Conservation (phyloP, 2,797 vertebrate species). For the Nyctibius grandis region DNA sequence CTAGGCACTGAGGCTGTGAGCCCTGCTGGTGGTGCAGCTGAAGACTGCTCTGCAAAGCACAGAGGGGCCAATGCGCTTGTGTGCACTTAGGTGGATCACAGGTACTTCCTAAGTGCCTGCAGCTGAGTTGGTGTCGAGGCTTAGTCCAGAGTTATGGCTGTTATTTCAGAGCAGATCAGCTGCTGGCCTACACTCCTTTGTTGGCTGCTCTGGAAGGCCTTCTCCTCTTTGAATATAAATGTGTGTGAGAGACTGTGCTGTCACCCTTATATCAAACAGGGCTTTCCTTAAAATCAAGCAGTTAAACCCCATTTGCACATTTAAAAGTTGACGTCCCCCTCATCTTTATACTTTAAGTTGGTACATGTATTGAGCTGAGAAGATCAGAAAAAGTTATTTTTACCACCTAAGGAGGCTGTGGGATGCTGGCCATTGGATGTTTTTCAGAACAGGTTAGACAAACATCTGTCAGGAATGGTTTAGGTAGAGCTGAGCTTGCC, state of each 20-base stretch:
- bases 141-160: not conserved
- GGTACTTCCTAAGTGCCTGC: not conserved
- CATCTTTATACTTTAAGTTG: not conserved
- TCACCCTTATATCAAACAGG: not conserved
- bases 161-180: not conserved
- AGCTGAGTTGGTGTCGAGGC: not conserved
- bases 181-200: not conserved
- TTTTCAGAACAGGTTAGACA: not conserved
- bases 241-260: not conserved
- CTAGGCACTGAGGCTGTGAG: not conserved
- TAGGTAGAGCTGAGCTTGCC: not conserved
- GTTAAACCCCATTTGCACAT: not conserved
- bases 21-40: not conserved
- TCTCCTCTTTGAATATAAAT: not conserved
- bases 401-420: not conserved
- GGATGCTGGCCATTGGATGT: not conserved
- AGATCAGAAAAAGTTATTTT: not conserved
- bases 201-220: not conserved
- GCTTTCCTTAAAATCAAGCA: not conserved
- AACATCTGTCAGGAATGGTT: conserved; percentile 11
- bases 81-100: not conserved
- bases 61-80: not conserved
- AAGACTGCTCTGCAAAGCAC: not conserved
- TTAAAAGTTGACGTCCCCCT: not conserved
- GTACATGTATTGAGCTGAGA: not conserved